Evolutionary conservation across 2,113 vertebrate genomes (phyloP).

Genomic region (Gasterosteus aculeatus): DNA sequence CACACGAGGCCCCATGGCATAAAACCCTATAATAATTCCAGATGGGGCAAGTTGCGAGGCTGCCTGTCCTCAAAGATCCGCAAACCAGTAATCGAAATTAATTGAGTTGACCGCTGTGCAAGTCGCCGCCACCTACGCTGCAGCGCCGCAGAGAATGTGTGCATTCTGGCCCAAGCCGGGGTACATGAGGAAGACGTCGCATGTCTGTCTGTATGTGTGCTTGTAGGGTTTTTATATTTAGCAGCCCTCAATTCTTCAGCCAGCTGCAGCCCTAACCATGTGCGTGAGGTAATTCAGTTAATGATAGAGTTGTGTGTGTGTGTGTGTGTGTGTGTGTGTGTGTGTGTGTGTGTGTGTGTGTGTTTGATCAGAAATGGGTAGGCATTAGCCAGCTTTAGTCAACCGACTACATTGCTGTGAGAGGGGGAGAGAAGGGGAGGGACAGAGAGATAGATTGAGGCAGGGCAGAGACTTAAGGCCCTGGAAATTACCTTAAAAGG

Average conservation of each 20-base stretch:
- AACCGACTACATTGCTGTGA: conserved; percentile 43
- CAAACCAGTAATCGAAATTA: conserved; percentile 57
- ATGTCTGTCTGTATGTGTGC: conserved; percentile 30
- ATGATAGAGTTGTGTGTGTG: conserved; percentile 48
- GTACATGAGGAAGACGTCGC: conserved; percentile 13
- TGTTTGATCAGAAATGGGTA: conserved; percentile 29
- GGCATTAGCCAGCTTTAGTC: conserved; percentile 54
- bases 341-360: conserved; percentile 9
- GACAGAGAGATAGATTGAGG: conserved; percentile 59
- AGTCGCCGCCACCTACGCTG: conserved; percentile 11
- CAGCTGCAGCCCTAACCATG: conserved; percentile 60
- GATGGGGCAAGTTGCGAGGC: conserved; percentile 57
- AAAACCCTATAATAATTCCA: conserved; percentile 53
- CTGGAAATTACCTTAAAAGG: conserved; percentile 81
- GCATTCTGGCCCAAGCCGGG: conserved; percentile 33
- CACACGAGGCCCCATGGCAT: conserved; percentile 42
- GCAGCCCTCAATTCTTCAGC: conserved; percentile 52
- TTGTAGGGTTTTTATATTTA: conserved; percentile 65
- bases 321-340: conserved; percentile 23
- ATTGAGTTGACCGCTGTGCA: conserved; percentile 37
- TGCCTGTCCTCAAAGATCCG: conserved; percentile 45
- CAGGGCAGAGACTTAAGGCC: conserved; percentile 46
- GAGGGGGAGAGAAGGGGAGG: too few relatives aligned
- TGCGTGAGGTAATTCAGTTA: conserved; percentile 58
- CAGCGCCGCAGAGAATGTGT: conserved; percentile 42